Evolutionary conservation across 2,113 vertebrate genomes (phyloP), one percentile per base, ranked within the genome.

Genomic region (Odocoileus virginianus): DNA sequence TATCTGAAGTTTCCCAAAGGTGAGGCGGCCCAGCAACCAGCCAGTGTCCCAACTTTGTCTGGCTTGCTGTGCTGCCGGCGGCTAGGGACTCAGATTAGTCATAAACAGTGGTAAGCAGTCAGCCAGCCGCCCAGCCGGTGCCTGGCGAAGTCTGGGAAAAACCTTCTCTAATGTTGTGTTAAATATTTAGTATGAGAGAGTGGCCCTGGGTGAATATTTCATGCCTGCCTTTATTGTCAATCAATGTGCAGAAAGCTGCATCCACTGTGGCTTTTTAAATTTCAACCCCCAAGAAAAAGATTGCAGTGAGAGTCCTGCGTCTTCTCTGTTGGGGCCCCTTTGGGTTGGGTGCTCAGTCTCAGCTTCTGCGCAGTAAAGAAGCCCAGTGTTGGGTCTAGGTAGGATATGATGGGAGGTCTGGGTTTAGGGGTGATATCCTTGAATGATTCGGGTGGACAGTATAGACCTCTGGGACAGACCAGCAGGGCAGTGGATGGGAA

Each of bases 161-260:
- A 76, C 97, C 97, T 97, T 94, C 96, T 98, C 98, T 98, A 98
- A 98, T 95, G 98, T 98, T 98, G 97, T 98, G 97, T 99, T 99
- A 99, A 99, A 99, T 99, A 99, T 99, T 99, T 99, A 99, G 98
- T 98, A 97, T 60, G 87, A 97, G 97, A 98, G 97, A 98, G 98
- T 97, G 98, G 98, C 98, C n/a, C 92, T 98, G 97, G 97, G 98
- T 99, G 98, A 99, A 99, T 99, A 99, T 99, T 99, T 99, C 97
- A 99, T 99, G 98, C 91, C 79, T 96, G 96, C 92, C 98, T 99
- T 99, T 99, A 99, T 99, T 98, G 98, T 98, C 99, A 98, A 99
- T 99, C 99, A 99, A 98, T 99, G 98, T 8, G 84, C 91, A 97
- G 97, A 98, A 97, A 98, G 97, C 97, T 95, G 81, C 86, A 97